phyloP scores from a whole-genome alignment of 2,888 invertebrate species.

The Drosophila kuntzei region DNA sequence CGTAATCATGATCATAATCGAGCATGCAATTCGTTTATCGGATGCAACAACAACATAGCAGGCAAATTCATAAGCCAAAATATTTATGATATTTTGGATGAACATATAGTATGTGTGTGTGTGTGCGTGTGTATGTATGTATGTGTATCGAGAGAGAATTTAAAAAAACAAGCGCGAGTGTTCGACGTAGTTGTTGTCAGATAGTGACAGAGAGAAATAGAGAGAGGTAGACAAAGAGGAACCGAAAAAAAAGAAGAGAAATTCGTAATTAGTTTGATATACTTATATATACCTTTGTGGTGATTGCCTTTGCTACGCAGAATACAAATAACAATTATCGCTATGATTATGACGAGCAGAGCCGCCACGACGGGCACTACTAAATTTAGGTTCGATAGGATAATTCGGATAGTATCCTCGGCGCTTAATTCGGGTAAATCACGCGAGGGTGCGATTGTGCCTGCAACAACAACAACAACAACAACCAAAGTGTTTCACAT shows the following conservation, averaged over 20 bases:
- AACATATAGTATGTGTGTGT: slow-evolving; percentile 10
- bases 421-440: slow-evolving; percentile 91
- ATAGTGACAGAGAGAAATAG: slow-evolving; percentile 48
- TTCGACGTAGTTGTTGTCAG: slow-evolving; percentile 24
- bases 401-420: slow-evolving; percentile 94
- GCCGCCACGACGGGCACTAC: slow-evolving; percentile 97
- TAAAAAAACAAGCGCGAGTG: slow-evolving; percentile 32
- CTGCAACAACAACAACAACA: slow-evolving; percentile 90
- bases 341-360: slow-evolving; percentile 96
- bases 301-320: slow-evolving; percentile 93
- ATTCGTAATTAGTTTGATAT: slow-evolving; percentile 76
- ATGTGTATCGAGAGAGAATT: slow-evolving; percentile 14
- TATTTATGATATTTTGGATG: slow-evolving; percentile 35
- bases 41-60: slow-evolving; percentile 67
- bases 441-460: slow-evolving; percentile 96
- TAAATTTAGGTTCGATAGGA: slow-evolving; percentile 95
- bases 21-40: slow-evolving; percentile 52
- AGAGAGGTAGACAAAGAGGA: slow-evolving; percentile 45
- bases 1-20: slow-evolving; percentile 17
- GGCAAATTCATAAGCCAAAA: slow-evolving; percentile 45
- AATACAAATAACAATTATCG: slow-evolving; percentile 96
- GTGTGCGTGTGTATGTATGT: slow-evolving; percentile 19
- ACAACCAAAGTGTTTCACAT: slow-evolving; percentile 72
- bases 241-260: slow-evolving; percentile 59
- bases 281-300: slow-evolving; percentile 91